A percentile compares a stretch with the other conserved stretches of the same genome.
Conservation (phyloP, 2,113 vertebrate genomes). For the Zosterops pallidus region DNA sequence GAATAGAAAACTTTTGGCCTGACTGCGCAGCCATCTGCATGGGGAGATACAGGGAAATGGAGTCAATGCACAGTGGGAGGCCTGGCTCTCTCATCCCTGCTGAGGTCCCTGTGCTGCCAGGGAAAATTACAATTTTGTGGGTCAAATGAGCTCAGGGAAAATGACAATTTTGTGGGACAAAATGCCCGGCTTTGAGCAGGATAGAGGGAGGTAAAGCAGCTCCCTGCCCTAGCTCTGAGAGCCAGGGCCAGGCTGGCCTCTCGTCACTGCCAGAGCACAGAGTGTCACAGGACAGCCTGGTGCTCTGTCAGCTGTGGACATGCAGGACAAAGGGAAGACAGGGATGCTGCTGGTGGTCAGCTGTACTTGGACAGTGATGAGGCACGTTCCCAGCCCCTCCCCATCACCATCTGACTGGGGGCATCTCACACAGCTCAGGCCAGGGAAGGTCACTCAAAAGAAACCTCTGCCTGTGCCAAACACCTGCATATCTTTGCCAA, state of each 20-base stretch:
- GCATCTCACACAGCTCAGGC: neutral
- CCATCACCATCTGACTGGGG: neutral
- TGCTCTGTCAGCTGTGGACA: accelerated
- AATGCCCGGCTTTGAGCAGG: neutral
- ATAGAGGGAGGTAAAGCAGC: neutral
- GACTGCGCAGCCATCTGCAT: constrained; percentile 85
- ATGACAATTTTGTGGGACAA: neutral
- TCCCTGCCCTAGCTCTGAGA: neutral
- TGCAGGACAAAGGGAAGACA: neutral
- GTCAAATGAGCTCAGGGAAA: neutral
- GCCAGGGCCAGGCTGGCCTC: neutral
- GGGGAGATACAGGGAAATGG: constrained; percentile 71
- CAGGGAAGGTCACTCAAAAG: neutral
- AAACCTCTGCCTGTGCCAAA: neutral
- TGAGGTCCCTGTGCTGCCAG: neutral
- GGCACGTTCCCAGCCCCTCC: neutral
- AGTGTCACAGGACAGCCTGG: neutral
- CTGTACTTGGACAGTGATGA: neutral
- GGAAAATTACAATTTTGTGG: neutral
- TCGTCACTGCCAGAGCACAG: accelerated
- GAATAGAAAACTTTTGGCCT: constrained; percentile 85
- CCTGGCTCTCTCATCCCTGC: neutral
- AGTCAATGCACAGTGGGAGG: neutral
- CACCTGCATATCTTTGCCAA: accelerated
- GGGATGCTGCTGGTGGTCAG: neutral